Conservation (phyloP, 2,888 invertebrate species). For the Monopis laevigella region DNA sequence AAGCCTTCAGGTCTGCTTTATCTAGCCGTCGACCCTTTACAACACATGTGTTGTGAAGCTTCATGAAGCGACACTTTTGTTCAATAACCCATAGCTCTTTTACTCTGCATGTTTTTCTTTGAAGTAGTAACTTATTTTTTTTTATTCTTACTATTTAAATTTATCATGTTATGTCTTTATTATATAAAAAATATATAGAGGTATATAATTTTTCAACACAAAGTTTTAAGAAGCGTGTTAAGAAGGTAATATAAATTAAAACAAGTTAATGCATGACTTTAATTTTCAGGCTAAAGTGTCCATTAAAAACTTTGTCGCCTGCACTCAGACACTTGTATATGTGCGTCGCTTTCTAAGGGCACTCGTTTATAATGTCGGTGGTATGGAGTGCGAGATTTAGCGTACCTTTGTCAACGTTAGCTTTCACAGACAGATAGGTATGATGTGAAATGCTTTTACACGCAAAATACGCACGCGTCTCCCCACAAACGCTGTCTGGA, state of each 20-base stretch:
- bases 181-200: not conserved
- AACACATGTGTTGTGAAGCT: too few species aligned
- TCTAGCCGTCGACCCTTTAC: not conserved
- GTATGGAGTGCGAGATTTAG: constrained; percentile 7
- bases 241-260: too few species aligned
- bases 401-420: constrained; percentile 12
- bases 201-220: not conserved
- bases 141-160: too few species aligned
- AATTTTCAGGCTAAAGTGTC: constrained; percentile 6
- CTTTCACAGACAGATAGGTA: constrained; percentile 12
- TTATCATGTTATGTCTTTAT: too few species aligned
- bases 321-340: constrained; percentile 9
- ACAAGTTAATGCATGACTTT: constrained; percentile 1
- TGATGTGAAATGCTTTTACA: constrained; percentile 11
- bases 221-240: not conserved
- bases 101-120: too few species aligned
- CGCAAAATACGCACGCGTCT: constrained; percentile 9
- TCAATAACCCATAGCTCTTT: too few species aligned
- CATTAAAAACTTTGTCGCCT: constrained; percentile 9
- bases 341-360: constrained; percentile 8
- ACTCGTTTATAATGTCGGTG: constrained; percentile 10
- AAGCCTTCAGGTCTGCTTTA: constrained; percentile 3
- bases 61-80: too few species aligned
- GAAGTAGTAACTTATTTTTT: too few species aligned
- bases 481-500: constrained; percentile 10